A percentile compares a stretch with the other conserved stretches of the same genome.
phyloP scores from a whole-genome alignment of 2,797 vertebrate genomes.

The Schizothorax lantsangensis region DNA sequence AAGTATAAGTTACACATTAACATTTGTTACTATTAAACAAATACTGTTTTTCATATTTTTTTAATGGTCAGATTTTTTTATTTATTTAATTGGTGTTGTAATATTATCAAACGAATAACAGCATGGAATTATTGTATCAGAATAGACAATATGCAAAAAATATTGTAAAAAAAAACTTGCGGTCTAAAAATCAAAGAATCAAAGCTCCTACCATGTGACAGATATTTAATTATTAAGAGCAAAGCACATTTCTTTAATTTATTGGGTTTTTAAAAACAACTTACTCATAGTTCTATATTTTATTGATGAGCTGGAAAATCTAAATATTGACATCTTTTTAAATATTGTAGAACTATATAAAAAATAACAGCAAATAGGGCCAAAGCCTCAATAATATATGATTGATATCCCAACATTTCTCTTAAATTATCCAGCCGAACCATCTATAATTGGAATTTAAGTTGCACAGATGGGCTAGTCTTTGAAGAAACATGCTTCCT shows the following conservation, averaged over 20 bases:
- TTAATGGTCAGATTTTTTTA: no score
- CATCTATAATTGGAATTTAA: slow-evolving; percentile 34
- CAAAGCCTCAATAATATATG: not conserved
- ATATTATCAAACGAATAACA: not conserved
- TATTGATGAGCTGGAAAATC: not conserved
- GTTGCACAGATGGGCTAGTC: slow-evolving; percentile 32
- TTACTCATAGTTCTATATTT: not conserved
- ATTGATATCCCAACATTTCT: slow-evolving; percentile 21
- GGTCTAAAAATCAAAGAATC: not conserved
- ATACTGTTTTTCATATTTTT: no score
- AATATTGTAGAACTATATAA: not conserved
- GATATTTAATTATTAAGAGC: not conserved
- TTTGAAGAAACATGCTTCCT: slow-evolving; percentile 25
- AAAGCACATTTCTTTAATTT: not conserved
- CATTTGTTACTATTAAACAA: no score
- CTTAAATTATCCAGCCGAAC: slow-evolving; percentile 15
- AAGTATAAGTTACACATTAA: no score
- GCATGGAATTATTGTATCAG: not conserved
- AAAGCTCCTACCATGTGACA: not conserved
- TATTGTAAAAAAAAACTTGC: no score
- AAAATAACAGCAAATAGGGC: not conserved
- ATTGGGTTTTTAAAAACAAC: not conserved
- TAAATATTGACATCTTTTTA: not conserved
- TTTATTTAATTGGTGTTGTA: not conserved
- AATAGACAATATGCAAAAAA: not conserved